phyloP scores from a whole-genome alignment of 2,888 invertebrate genomes.

The Acanthosepion lycidas region DNA sequence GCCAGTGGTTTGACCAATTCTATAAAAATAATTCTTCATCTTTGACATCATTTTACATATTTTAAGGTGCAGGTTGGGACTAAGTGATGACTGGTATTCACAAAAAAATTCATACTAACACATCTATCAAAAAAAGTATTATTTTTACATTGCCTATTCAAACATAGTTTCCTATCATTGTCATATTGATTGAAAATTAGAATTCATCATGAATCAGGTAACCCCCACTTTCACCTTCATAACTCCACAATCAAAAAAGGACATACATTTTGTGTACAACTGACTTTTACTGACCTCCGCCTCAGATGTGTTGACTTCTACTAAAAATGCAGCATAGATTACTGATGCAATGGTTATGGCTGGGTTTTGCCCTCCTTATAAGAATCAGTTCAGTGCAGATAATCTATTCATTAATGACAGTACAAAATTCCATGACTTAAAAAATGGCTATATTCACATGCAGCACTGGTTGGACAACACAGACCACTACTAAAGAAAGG shows the following conservation, averaged over 20 bases:
- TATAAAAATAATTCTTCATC: neutral
- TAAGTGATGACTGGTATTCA: neutral
- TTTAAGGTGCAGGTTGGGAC: neutral
- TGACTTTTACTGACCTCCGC: neutral
- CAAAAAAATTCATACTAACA: neutral
- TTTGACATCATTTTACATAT: neutral
- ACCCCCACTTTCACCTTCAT: neutral
- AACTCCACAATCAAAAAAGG: neutral
- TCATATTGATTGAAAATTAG: neutral
- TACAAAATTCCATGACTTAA: neutral
- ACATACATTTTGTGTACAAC: neutral
- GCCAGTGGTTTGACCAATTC: too few relatives aligned
- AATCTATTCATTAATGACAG: neutral
- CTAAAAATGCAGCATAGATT: neutral
- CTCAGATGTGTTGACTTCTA: neutral
- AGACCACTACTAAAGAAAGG: neutral
- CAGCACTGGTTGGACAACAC: neutral
- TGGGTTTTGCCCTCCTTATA: neutral
- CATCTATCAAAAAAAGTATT: neutral
- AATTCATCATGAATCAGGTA: neutral
- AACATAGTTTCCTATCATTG: neutral
- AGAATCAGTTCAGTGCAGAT: neutral
- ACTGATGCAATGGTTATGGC: neutral
- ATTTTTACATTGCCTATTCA: neutral
- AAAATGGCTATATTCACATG: neutral